Evolutionary conservation across 2,113 vertebrate species (phyloP), one percentile per base, ranked within the genome.

Genomic region (Tachysurus fulvidraco): DNA sequence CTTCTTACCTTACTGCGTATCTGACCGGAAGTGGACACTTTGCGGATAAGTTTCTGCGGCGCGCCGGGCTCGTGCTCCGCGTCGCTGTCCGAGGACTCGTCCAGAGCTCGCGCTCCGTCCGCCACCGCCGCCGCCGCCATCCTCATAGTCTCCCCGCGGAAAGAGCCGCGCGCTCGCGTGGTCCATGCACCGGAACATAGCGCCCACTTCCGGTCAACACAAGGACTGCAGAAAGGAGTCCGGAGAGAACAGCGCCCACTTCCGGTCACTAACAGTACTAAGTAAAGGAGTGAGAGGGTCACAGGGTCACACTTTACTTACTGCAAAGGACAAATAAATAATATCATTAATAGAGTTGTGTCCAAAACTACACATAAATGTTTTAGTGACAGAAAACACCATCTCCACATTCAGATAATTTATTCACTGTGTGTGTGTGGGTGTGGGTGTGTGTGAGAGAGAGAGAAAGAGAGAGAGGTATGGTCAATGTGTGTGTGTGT

Each of bases 21-120:
- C 93, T 98, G 97, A 17, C 97, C 97, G 36, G 97, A 98, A 62
- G 97, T 99, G 80, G 97, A 99, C 86, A 99, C 97, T 92, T 98
- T 98, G 30, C 97, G 96, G 90, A 98, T 98, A 69, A 98, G 96
- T 91, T 98, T 99, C 95, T 98, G 97, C 83, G 96, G 96, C 23
- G 96, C 96, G 65, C 97, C 97, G 59, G 96, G 97, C 92, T 98
- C 97, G 86, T 97, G 96, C 90, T 98, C 97, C 80, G 97, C 96
- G 83, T 99, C 97, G 90, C 97, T 99, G 91, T 99, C 97, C 78
- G 97, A 98, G 36, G 97, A 98, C 91, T 98, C 97, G 85, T 97
- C 96, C 88, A 91, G 89, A 92, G 93, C 94, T 86, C 94, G 93
- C 87, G 94, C 93, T 91, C 95, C 94, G 89, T 93, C 94, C 89